A percentile compares a stretch with the other conserved stretches of the same genome.
These are phyloP conservation scores for Danio jaintianensis DNA, from an alignment of 2,797 vertebrate species.

Conservation along the genomic window DNA sequence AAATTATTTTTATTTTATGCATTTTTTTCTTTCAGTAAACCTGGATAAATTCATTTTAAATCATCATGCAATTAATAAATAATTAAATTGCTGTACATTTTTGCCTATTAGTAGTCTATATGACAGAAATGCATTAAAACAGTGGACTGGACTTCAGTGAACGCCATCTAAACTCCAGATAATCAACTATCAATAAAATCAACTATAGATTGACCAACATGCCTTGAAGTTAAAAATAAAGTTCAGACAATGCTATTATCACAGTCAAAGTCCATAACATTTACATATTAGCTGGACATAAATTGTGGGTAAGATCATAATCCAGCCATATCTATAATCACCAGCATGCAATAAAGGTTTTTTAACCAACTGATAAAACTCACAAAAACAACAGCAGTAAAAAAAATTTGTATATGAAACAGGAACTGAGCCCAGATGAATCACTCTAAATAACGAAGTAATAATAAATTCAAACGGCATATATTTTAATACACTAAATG, in stretches of 20 bases:
- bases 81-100: too few relatives aligned
- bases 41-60: too few relatives aligned
- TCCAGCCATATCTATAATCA: not conserved
- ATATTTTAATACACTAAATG: not conserved
- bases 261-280: not conserved
- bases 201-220: too few relatives aligned
- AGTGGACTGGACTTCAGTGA: too few relatives aligned
- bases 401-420: not conserved
- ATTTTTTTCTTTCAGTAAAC: too few relatives aligned
- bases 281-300: not conserved
- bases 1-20: too few relatives aligned
- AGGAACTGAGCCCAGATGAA: not conserved
- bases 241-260: not conserved
- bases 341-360: not conserved
- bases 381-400: not conserved
- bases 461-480: too few relatives aligned
- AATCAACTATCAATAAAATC: not conserved
- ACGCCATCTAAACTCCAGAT: not conserved
- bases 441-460: not conserved
- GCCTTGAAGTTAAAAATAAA: too few relatives aligned
- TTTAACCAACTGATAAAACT: not conserved
- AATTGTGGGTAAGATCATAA: not conserved
- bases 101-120: too few relatives aligned
- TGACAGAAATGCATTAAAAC: too few relatives aligned
- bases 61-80: too few relatives aligned